Evolutionary conservation across 2,113 vertebrate genomes (phyloP).

Genomic region (Cathartes aura): DNA sequence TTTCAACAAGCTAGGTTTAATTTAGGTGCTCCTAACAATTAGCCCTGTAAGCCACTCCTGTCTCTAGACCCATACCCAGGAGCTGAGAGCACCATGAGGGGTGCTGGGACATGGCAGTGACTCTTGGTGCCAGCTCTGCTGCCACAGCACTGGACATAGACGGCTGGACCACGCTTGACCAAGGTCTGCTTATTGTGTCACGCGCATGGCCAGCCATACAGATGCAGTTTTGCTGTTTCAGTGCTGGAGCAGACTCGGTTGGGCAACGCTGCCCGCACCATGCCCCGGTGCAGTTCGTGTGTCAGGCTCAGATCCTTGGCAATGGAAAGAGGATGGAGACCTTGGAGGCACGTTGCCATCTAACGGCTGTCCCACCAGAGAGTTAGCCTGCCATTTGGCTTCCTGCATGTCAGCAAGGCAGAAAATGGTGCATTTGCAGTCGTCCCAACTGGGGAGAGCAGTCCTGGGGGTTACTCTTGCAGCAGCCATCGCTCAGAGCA

Average conservation of each 20-base stretch:
- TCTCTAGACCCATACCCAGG: not conserved
- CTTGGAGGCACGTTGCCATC: not conserved
- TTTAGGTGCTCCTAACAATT: not conserved
- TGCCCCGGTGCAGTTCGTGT: not conserved
- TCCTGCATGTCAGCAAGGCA: not conserved
- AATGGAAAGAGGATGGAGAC: not conserved
- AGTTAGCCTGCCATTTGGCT: not conserved
- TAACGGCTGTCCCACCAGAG: not conserved
- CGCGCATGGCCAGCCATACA: fast-evolving
- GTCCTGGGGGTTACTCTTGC: not conserved
- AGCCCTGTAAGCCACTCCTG: not conserved
- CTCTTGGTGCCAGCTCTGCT: not conserved
- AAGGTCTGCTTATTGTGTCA: not conserved
- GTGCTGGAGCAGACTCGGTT: not conserved
- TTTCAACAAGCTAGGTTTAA: not conserved
- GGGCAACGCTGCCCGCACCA: not conserved
- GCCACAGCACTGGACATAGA: not conserved
- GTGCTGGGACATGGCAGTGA: not conserved
- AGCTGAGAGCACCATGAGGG: not conserved
- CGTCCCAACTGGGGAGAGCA: not conserved
- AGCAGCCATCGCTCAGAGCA: not conserved
- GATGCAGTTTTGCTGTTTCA: not conserved
- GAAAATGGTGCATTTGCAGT: not conserved
- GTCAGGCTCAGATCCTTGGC: not conserved
- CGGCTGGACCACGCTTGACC: not conserved